A percentile compares a stretch with the other conserved stretches of the same genome.
Conservation (phyloP, 2,888 invertebrate species). For the Scrobipalpa atriplicella region DNA sequence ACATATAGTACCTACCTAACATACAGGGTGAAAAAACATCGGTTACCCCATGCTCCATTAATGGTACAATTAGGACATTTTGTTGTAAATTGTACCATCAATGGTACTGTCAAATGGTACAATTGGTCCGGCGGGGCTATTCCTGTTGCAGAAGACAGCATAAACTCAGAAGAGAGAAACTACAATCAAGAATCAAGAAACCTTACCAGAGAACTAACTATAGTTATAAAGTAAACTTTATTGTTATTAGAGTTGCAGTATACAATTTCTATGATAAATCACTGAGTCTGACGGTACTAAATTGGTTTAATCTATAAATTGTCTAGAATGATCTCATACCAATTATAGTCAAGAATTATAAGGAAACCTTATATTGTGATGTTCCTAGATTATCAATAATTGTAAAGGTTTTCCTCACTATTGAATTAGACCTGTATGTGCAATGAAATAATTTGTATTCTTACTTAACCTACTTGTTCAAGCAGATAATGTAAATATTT, state of each 20-base stretch:
- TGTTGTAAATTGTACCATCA: too few species aligned
- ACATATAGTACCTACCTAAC: too few species aligned
- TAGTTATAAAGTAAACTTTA: neutral
- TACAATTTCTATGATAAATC: neutral
- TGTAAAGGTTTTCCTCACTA: neutral
- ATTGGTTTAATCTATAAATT: conserved; percentile 13
- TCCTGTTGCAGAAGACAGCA: too few species aligned
- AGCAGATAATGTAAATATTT: neutral
- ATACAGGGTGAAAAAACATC: too few species aligned
- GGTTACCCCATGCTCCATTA: too few species aligned
- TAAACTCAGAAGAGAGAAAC: neutral
- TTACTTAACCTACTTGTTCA: neutral
- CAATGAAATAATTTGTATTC: neutral
- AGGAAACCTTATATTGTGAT: conserved; percentile 10
- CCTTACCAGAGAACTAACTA: neutral
- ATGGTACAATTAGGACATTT: too few species aligned
- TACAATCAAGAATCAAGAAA: too few species aligned
- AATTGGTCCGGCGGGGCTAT: too few species aligned
- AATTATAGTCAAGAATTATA: conserved; percentile 6
- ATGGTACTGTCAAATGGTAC: too few species aligned
- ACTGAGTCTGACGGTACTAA: neutral
- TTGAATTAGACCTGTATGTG: neutral
- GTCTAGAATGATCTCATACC: conserved; percentile 16
- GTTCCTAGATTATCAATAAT: conserved; percentile 6
- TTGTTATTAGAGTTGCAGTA: neutral